phyloP scores from a whole-genome alignment of 2,888 invertebrate genomes.

The Cephonodes hylas region DNA sequence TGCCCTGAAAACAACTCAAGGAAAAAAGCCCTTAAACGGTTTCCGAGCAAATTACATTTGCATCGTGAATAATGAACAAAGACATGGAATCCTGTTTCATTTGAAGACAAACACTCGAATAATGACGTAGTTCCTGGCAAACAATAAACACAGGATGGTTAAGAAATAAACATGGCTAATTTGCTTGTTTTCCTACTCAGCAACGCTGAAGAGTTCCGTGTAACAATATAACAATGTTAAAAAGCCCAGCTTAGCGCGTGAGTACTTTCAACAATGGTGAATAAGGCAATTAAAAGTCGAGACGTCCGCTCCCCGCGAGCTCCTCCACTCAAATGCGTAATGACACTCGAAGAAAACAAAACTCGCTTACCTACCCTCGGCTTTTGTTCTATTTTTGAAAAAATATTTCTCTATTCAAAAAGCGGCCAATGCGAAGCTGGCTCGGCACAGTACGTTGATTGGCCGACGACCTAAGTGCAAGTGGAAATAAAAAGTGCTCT shows the following conservation, averaged over 20 bases:
- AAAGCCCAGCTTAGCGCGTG: constrained; percentile 50
- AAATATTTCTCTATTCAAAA: constrained; percentile 76
- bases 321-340: constrained; percentile 69
- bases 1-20: neutral
- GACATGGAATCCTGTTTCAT: constrained; percentile 33
- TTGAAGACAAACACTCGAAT: constrained; percentile 42
- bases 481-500: constrained; percentile 78
- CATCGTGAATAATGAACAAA: constrained; percentile 26
- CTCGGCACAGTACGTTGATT: constrained; percentile 75
- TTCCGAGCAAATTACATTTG: constrained; percentile 18
- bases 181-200: constrained; percentile 54
- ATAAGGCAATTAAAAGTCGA: constrained; percentile 73
- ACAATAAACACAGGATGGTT: constrained; percentile 52
- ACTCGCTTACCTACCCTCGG: constrained; percentile 77
- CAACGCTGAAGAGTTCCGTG: constrained; percentile 45
- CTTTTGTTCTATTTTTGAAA: constrained; percentile 73
- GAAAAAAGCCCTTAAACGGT: neutral
- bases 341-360: constrained; percentile 77
- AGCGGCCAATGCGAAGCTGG: constrained; percentile 76
- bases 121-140: constrained; percentile 50
- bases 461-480: constrained; percentile 78
- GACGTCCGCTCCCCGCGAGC: constrained; percentile 67
- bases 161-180: constrained; percentile 69
- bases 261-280: constrained; percentile 63
- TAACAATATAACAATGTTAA: constrained; percentile 77